Base-by-base conservation (phyloP, 2,113 vertebrate genomes). In the human region DNA sequence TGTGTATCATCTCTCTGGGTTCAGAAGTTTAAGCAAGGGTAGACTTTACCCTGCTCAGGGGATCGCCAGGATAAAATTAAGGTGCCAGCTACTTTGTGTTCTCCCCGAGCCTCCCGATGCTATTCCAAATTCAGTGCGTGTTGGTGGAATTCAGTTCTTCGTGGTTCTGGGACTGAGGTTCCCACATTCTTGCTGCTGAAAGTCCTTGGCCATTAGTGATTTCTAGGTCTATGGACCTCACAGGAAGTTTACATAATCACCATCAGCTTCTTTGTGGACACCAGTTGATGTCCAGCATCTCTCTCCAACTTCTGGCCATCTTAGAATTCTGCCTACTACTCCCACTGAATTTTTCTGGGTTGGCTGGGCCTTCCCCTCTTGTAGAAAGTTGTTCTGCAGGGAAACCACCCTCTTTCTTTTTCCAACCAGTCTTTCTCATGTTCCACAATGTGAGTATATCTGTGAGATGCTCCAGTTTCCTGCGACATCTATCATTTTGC, bases 201-300 rank as follows among this genome's bases (percentile, higher is more conserved):
- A 27, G 7, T 22, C 81, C 45, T 8, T 5, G 43, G 3, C 35
- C 12, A 1, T 43, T 16, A 14, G 52, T 1, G 20, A 2, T 35
- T 78, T 17, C 23, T 23, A 25, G 43, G 25, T 0, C 8, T 7
- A 2, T 23, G 16, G 14, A 4, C 23, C 40, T 30, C 1, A 1
- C 1, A 8, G 50, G 16, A 32, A 1, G 10, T 3, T 20, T 32
- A 0, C 18, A 12, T 38, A 32, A 14, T 9, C 30, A 32, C 23
- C n/a, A 2, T 16, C 13, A 3, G 3, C 12, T 50, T 48, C 66
- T 13, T 70, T 52, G 23, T 50, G 6, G 3, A 32, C 2, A 6
- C 30, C 9, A 30, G 2, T 52, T 50, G n/a, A 40, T 22, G 17
- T 16, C 11, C 11, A 52, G 52, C 20, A 3, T 30, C 7, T 20